Percentiles rank a stretch among this genome's conserved stretches.
These are phyloP conservation scores for Eulemur macaco DNA, from an alignment of 2,113 vertebrate genomes.

Conservation along the genomic window DNA sequence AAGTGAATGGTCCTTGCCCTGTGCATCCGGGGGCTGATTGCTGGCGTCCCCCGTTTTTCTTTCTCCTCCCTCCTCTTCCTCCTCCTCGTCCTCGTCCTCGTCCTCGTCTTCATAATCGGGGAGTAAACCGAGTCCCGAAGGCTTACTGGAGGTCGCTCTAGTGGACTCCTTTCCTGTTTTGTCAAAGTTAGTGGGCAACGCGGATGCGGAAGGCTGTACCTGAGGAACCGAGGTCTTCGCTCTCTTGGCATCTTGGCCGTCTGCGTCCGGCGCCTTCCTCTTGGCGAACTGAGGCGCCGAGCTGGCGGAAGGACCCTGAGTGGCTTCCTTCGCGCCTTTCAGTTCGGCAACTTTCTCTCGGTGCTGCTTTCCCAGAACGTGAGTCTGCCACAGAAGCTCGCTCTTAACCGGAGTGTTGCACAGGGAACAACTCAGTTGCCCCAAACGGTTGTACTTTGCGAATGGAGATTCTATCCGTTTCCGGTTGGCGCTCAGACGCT, in stretches of 20 bases:
- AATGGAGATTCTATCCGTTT: slow-evolving; percentile 95
- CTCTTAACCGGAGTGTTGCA: slow-evolving; percentile 92
- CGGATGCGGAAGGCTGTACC: slow-evolving; percentile 72
- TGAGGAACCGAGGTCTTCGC: slow-evolving; percentile 71
- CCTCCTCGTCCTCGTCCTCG: slow-evolving; percentile 68
- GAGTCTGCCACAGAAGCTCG: slow-evolving; percentile 94
- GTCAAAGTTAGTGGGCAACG: slow-evolving; percentile 84
- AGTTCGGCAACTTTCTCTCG: slow-evolving; percentile 91
- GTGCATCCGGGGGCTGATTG: slow-evolving; percentile 75
- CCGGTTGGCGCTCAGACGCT: slow-evolving; percentile 87
- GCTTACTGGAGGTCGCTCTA: slow-evolving; percentile 56
- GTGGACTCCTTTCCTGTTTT: slow-evolving; percentile 53
- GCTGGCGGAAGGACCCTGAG: slow-evolving; percentile 43
- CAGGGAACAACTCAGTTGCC: slow-evolving; percentile 91
- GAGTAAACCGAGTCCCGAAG: slow-evolving; percentile 84
- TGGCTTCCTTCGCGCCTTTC: slow-evolving; percentile 84
- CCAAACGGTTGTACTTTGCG: slow-evolving; percentile 91
- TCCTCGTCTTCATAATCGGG: slow-evolving; percentile 88
- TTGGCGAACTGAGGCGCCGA: slow-evolving; percentile 79
- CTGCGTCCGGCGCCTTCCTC: slow-evolving; percentile 86
- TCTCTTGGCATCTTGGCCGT: slow-evolving; percentile 83
- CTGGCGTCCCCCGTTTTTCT: slow-evolving; percentile 43
- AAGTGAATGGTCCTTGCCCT: slow-evolving; percentile 54
- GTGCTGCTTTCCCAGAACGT: slow-evolving; percentile 93
- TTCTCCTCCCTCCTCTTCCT: slow-evolving; percentile 54